phyloP scores from a whole-genome alignment of 2,113 vertebrate genomes.

The Thalassoma bifasciatum region DNA sequence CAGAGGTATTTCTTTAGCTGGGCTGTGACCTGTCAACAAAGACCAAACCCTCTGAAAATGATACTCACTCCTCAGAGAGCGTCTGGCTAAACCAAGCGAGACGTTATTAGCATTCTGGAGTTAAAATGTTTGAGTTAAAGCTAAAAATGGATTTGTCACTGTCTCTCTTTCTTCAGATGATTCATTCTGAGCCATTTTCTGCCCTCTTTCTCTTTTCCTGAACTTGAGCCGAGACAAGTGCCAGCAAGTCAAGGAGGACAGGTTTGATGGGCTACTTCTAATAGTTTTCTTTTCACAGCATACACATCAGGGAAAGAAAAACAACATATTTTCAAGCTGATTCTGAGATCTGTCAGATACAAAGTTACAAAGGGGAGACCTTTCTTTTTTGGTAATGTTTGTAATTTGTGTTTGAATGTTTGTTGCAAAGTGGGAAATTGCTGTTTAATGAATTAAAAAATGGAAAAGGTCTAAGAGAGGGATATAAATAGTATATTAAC shows the following conservation, averaged over 20 bases:
- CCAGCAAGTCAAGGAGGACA: constrained; percentile 70
- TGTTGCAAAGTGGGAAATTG: not conserved
- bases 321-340: not conserved
- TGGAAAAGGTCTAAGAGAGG: not conserved
- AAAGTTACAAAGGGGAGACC: not conserved
- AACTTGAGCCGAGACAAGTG: constrained; percentile 74
- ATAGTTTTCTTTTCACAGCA: constrained; percentile 68
- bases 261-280: constrained; percentile 76
- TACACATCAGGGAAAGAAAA: not conserved
- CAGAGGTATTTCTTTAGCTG: constrained; percentile 26
- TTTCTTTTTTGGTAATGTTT: not conserved
- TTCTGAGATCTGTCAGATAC: not conserved
- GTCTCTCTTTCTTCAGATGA: constrained; percentile 76
- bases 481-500: constrained; percentile 37
- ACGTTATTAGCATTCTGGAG: constrained; percentile 79
- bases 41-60: constrained; percentile 73
- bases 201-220: constrained; percentile 53
- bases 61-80: constrained; percentile 68
- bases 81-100: constrained; percentile 70
- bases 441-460: not conserved
- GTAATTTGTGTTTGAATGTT: not conserved
- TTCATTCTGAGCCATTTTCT: constrained; percentile 64
- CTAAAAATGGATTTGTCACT: constrained; percentile 79
- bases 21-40: constrained; percentile 58
- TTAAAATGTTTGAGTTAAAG: constrained; percentile 74